These are phyloP conservation scores for Crenichthys baileyi DNA, from an alignment of 2,797 vertebrate genomes.

Conservation along the genomic window DNA sequence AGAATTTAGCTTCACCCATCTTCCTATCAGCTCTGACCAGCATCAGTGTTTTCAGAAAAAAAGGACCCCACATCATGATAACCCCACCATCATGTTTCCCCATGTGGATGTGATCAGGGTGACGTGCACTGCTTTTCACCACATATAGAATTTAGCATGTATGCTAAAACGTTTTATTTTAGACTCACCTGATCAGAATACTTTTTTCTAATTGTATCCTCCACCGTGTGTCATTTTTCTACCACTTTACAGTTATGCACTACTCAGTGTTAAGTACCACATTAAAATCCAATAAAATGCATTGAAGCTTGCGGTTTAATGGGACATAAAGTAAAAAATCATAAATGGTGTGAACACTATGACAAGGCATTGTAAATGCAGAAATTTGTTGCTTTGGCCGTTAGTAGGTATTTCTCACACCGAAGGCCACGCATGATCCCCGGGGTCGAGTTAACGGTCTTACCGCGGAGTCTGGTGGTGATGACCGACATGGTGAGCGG, in stretches of 20 bases:
- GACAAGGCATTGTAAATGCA: not conserved
- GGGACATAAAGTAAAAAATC: not conserved
- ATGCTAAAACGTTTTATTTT: not conserved
- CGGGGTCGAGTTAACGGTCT: slow-evolving; percentile 65
- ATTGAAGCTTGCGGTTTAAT: not conserved
- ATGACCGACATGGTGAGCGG: slow-evolving; percentile 81
- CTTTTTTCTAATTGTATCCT: too few relatives aligned
- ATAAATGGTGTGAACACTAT: not conserved
- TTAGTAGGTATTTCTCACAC: not conserved
- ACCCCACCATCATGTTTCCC: not conserved
- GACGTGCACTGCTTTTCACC: not conserved
- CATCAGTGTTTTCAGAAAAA: not conserved
- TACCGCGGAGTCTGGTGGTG: slow-evolving; percentile 85
- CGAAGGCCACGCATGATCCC: slow-evolving; percentile 55
- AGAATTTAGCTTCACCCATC: not conserved
- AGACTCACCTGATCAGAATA: too few relatives aligned
- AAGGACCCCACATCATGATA: not conserved
- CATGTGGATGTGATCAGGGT: not conserved
- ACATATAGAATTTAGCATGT: not conserved
- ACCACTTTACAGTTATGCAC: too few relatives aligned
- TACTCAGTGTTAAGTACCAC: too few relatives aligned
- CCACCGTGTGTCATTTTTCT: too few relatives aligned
- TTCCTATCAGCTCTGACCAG: not conserved
- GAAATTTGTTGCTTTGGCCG: not conserved
- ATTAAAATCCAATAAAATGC: not conserved